Evolutionary conservation across 2,113 vertebrate species (phyloP).

Genomic region (Rissa tridactyla): DNA sequence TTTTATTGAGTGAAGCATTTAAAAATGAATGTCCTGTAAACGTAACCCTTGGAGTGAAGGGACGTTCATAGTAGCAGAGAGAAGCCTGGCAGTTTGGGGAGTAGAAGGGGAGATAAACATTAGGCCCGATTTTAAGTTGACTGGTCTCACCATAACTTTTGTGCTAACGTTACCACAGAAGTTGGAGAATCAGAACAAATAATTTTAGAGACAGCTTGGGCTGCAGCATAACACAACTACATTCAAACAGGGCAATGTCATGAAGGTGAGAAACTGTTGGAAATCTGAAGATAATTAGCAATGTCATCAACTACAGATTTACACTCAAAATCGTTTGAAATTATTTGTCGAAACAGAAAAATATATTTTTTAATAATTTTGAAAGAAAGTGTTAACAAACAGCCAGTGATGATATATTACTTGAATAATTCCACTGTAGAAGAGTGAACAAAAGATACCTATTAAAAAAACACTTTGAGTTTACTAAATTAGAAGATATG

Average conservation of each 20-base stretch:
- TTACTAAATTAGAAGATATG: not conserved
- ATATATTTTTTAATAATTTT: not conserved
- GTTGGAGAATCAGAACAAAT: constrained; percentile 48
- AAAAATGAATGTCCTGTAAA: not conserved
- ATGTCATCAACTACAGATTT: not conserved
- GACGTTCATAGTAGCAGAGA: not conserved
- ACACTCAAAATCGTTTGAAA: not conserved
- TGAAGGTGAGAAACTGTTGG: not conserved
- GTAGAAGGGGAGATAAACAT: not conserved
- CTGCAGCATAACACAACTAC: not conserved
- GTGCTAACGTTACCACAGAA: not conserved
- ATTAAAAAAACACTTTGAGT: not conserved
- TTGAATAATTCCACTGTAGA: constrained; percentile 21
- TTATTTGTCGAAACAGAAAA: not conserved
- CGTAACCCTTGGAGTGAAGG: not conserved
- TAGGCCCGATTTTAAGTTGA: not conserved
- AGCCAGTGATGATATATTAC: not conserved
- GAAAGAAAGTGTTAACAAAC: not conserved
- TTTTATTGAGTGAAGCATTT: constrained; percentile 17
- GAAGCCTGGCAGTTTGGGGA: not conserved
- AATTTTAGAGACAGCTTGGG: constrained; percentile 27
- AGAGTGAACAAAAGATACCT: not conserved
- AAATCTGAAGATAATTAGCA: constrained; percentile 21
- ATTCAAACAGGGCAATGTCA: not conserved
- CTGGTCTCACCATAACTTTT: not conserved